Evolutionary conservation across 53 echinoderm and acorn worm genomes (phyloP).

Genomic region (Hippasteria phrygiana): DNA sequence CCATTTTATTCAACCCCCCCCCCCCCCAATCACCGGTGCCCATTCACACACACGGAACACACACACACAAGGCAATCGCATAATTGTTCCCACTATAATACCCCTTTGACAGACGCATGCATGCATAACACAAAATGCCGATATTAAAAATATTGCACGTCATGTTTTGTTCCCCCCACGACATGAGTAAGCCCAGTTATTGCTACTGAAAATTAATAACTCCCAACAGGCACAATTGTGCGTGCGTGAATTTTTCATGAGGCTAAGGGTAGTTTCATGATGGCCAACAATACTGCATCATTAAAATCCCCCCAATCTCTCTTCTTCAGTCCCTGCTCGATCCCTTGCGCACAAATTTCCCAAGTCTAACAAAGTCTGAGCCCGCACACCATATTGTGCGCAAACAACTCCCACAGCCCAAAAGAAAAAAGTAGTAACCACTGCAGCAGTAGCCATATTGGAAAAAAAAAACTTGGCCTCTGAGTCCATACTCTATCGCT

Average conservation of each 20-base stretch:
- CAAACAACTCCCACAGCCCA: constrained; percentile 47
- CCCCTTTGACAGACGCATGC: background rate
- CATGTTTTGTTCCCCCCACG: too few relatives aligned
- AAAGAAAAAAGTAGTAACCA: constrained; percentile 58
- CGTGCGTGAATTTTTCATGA: too few relatives aligned
- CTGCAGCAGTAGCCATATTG: constrained; percentile 68
- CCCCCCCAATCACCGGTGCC: background rate
- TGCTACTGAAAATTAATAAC: too few relatives aligned
- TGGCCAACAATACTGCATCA: too few relatives aligned
- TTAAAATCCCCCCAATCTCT: too few relatives aligned
- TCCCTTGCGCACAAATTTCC: constrained; percentile 16
- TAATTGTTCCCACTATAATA: constrained; percentile 5
- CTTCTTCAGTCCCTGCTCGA: background rate
- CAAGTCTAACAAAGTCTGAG: constrained; percentile 38
- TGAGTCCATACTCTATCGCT: constrained; percentile 35
- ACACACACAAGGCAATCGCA: constrained; percentile 9
- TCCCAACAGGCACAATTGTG: too few relatives aligned
- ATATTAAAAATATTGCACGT: background rate
- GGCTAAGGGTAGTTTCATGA: too few relatives aligned
- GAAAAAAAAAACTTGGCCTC: constrained; percentile 41
- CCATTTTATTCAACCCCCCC: constrained; percentile 19
- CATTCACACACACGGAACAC: constrained; percentile 15
- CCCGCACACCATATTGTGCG: constrained; percentile 24
- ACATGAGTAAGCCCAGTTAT: too few relatives aligned
- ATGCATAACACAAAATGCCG: background rate